phyloP scores from a whole-genome alignment of 2,888 invertebrate genomes.

The Cynaeus angustus region DNA sequence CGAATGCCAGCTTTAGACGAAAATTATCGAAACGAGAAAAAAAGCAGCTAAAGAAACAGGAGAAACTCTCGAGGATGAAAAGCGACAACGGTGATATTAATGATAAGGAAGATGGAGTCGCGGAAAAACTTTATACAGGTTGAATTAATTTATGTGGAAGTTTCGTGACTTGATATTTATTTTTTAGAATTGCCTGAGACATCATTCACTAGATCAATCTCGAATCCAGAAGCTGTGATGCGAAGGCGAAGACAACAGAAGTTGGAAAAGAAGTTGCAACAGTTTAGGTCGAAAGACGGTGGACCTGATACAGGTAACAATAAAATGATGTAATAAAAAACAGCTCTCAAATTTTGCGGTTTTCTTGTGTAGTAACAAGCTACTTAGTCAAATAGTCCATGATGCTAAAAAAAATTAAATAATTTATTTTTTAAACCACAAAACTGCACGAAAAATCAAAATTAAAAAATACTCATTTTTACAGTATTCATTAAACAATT shows the following conservation, averaged over 20 bases:
- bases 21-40: constrained; percentile 98
- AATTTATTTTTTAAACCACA: too few relatives aligned
- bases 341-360: too few relatives aligned
- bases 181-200: constrained; percentile 94
- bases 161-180: constrained; percentile 6
- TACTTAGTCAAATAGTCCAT: too few relatives aligned
- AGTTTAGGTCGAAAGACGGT: constrained; percentile 95
- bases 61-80: constrained; percentile 87
- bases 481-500: too few relatives aligned
- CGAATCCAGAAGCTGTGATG: constrained; percentile 99
- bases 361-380: too few relatives aligned
- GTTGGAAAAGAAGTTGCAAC: constrained; percentile 90
- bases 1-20: constrained; percentile 89
- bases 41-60: constrained; percentile 97
- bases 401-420: too few relatives aligned
- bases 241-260: constrained; percentile 96
- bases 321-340: background rate
- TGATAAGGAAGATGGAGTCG: constrained; percentile 85
- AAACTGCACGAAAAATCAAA: too few relatives aligned
- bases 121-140: constrained; percentile 94
- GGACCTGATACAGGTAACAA: constrained; percentile 89
- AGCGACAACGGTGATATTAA: constrained; percentile 77
- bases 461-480: too few relatives aligned
- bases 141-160: background rate
- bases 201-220: constrained; percentile 98